phyloP scores from a whole-genome alignment of 1,140 invertebrate genomes.

The Arctopsyche grandis region DNA sequence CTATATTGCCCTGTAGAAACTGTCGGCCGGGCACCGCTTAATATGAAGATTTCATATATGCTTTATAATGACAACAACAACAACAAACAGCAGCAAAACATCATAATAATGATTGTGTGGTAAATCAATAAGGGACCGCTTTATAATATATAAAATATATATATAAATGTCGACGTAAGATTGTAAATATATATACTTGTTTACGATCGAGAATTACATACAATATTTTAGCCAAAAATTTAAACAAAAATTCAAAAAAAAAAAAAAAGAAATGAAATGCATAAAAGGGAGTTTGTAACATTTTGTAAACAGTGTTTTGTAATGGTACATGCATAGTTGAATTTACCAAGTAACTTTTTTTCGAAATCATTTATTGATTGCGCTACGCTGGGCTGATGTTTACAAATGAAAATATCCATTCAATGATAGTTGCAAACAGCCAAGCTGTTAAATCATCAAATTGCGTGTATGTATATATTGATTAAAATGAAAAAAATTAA shows the following conservation, averaged over 20 bases:
- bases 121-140: slow-evolving; percentile 33
- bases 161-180: slow-evolving; percentile 21
- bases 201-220: slow-evolving; percentile 11
- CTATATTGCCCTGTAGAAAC: slow-evolving; percentile 27
- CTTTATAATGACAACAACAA: slow-evolving; percentile 8
- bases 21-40: slow-evolving; percentile 23
- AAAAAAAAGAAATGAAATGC: slow-evolving; percentile 17
- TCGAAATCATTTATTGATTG: background rate
- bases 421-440: slow-evolving; percentile 9
- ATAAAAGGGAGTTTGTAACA: slow-evolving; percentile 19
- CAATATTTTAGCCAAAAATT: slow-evolving; percentile 32
- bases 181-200: slow-evolving; percentile 13
- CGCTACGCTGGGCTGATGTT: background rate
- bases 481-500: slow-evolving; percentile 8
- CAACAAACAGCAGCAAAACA: background rate
- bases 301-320: slow-evolving; percentile 27
- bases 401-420: slow-evolving; percentile 7
- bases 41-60: slow-evolving; percentile 4
- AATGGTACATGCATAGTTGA: background rate
- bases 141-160: background rate
- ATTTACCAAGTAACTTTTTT: background rate
- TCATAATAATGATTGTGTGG: slow-evolving; percentile 7
- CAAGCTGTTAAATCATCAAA: slow-evolving; percentile 31
- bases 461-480: background rate
- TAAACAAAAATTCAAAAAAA: background rate